These are phyloP conservation scores for Cairina moschata DNA, from an alignment of 2,113 vertebrate species.

Conservation along the genomic window DNA sequence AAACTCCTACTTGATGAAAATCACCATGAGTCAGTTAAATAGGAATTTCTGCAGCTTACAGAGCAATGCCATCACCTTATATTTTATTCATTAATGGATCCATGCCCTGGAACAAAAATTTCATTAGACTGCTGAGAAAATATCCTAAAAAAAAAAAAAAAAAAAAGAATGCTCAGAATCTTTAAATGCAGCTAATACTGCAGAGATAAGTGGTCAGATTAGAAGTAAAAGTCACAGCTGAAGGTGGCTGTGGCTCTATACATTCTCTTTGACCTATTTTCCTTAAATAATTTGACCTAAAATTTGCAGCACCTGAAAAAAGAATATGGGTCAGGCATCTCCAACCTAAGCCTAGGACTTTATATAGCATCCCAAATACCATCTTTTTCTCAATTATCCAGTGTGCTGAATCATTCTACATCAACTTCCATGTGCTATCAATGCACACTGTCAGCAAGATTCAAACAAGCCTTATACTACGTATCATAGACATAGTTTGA, in stretches of 20 bases:
- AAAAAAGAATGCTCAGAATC: background rate
- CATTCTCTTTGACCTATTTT: background rate
- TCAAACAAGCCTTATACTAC: background rate
- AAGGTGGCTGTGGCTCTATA: background rate
- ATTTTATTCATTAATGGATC: background rate
- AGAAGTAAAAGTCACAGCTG: background rate
- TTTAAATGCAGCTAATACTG: background rate
- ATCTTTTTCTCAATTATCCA: background rate
- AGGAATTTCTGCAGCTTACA: background rate
- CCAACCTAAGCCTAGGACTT: background rate
- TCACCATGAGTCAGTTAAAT: background rate
- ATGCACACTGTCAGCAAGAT: background rate
- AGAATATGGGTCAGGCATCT: background rate
- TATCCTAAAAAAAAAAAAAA: background rate
- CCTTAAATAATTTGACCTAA: constrained; percentile 5
- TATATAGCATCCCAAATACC: background rate
- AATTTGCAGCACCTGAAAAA: background rate
- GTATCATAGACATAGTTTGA: background rate
- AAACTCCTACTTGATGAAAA: background rate
- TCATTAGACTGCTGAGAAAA: background rate
- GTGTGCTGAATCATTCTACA: background rate
- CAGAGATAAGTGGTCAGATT: background rate
- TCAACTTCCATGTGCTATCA: background rate
- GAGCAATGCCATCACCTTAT: background rate
- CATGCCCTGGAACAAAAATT: background rate